These are phyloP conservation scores for Aplidium turbinatum DNA, from an alignment of 23 tunicate species.

Conservation along the genomic window DNA sequence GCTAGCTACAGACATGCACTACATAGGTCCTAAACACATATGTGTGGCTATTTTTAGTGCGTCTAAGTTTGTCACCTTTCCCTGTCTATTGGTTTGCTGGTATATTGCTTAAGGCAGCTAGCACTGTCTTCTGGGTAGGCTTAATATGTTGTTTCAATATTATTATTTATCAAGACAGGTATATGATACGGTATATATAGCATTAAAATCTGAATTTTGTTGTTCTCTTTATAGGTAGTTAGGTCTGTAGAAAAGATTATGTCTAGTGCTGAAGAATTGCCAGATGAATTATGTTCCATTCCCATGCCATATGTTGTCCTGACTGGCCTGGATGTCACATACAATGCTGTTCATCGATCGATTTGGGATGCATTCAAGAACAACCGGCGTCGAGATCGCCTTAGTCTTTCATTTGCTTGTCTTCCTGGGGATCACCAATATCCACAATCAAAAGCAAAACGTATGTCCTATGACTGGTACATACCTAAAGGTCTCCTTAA, in stretches of 20 bases:
- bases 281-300: slow-evolving; percentile 50
- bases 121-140: too few species aligned
- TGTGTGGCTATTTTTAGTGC: too few species aligned
- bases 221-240: too few species aligned
- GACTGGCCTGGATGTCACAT: slow-evolving; percentile 80
- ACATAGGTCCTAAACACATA: too few species aligned
- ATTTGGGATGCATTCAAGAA: slow-evolving; percentile 95
- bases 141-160: too few species aligned
- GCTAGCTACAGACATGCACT: too few species aligned
- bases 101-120: too few species aligned
- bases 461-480: slow-evolving; percentile 94
- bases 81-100: too few species aligned
- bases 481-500: slow-evolving; percentile 89
- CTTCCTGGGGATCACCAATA: slow-evolving; percentile 85
- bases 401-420: slow-evolving; percentile 64
- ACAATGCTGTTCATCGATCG: slow-evolving; percentile 86
- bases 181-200: too few species aligned
- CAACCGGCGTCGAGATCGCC: slow-evolving; percentile 65
- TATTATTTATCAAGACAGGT: too few species aligned
- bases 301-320: slow-evolving; percentile 83
- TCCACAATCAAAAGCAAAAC: slow-evolving; percentile 68
- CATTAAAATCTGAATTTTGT: too few species aligned
- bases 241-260: slow-evolving; percentile 15
- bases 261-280: slow-evolving; percentile 60
- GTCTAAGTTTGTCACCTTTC: too few species aligned